Evolutionary conservation across 2,888 invertebrate species (phyloP).

Genomic region (Mesoligia furuncula): DNA sequence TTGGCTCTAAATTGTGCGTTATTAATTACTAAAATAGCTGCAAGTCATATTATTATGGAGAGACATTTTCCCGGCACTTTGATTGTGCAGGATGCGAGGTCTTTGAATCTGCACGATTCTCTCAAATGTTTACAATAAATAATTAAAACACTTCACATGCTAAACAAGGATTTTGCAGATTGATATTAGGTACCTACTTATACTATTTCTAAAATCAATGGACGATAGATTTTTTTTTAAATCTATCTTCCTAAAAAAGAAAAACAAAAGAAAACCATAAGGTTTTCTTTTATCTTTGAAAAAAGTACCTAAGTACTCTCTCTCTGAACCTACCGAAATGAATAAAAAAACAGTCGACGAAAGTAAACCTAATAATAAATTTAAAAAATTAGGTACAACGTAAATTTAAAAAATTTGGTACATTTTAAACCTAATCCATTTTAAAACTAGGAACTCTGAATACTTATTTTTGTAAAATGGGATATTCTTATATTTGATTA

Average conservation of each 20-base stretch:
- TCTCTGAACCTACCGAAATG: background rate
- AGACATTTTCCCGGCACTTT: background rate
- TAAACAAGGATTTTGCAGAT: background rate
- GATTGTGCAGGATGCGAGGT: background rate
- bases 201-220: background rate
- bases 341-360: too few species aligned
- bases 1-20: background rate
- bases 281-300: background rate
- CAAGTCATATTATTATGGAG: background rate
- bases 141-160: background rate
- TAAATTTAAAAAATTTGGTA: background rate
- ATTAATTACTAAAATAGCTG: background rate
- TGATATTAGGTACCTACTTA: too few species aligned
- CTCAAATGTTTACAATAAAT: background rate
- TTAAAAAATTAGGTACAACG: background rate
- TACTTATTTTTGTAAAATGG: background rate
- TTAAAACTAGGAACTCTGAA: background rate
- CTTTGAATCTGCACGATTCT: background rate
- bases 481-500: background rate
- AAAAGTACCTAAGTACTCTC: background rate
- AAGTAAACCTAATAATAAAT: background rate
- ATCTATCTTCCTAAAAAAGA: too few species aligned
- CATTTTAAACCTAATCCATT: background rate
- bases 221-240: too few species aligned
- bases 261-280: too few species aligned